These are phyloP conservation scores for Coracopsis vasa DNA, from an alignment of 2,113 vertebrate species.

Conservation along the genomic window DNA sequence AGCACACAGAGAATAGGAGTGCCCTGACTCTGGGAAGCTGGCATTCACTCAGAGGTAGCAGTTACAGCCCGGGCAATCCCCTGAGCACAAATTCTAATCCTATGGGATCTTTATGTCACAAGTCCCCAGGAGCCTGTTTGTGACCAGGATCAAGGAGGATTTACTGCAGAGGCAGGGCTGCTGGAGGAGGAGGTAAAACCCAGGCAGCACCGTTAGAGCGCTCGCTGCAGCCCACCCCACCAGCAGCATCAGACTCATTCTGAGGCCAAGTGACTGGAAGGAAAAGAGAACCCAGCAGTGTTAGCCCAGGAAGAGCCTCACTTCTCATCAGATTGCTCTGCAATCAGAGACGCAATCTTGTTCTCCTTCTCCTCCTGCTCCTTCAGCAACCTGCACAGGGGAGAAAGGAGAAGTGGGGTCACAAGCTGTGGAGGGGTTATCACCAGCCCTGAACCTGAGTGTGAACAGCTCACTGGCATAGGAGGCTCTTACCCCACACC, in stretches of 20 bases:
- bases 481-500: neutral
- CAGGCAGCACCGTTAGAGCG: neutral
- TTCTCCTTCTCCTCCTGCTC: slow-evolving; percentile 75
- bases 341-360: slow-evolving; percentile 69
- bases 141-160: neutral
- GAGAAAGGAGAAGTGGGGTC: neutral
- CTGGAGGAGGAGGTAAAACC: neutral
- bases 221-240: neutral
- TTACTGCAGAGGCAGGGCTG: neutral
- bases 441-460: neutral
- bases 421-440: rapidly evolving
- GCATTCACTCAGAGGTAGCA: neutral
- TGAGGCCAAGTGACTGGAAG: neutral
- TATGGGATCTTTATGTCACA: neutral
- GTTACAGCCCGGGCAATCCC: neutral
- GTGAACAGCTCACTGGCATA: rapidly evolving
- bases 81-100: neutral
- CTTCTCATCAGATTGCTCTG: slow-evolving; percentile 77
- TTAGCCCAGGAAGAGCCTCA: neutral
- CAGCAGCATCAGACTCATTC: rapidly evolving
- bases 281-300: neutral
- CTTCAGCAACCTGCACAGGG: slow-evolving; percentile 50
- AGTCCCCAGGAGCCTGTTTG: neutral
- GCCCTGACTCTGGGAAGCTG: neutral
- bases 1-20: neutral